Evolutionary conservation across 2,888 invertebrate species (phyloP), one percentile per base, ranked within the genome.

Genomic region (Odontomyia ornata): DNA sequence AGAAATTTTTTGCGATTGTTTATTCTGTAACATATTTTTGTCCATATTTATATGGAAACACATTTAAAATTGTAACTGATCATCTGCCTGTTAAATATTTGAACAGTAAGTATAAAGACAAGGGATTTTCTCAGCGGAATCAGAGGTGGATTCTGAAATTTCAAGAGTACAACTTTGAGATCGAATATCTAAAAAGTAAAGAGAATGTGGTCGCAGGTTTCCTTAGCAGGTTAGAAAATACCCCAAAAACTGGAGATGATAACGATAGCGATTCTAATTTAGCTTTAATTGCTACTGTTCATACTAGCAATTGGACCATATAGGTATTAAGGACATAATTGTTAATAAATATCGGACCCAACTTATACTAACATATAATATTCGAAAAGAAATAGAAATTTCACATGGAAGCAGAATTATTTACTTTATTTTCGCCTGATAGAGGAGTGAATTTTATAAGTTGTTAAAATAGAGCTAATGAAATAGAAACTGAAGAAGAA

Each of bases 271-370:
- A 71, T 69, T 64, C 77, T 43, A 79, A 71, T 56, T 30, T 78
- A 13, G 65, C 27, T 11, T 62, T 79, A 67, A 75, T 75, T 7
- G 77, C 77, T 7, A 79, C 76, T 15, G 47, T 62, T 21, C 79
- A 79, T 76, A 79, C 72, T 77, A 79, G 65, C 25, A 36, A 52
- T 47, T 79, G 77, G 78, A 79, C 46, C 77, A 77, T 62, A 77
- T 80, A 69, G 69, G 73, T 69, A 79, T 80, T 18, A 77, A 56
- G 25, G 77, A 78, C 30, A 79, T 78, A n/a, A 79, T 79, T 15
- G 65, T 79, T 25, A 80, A 80, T 60, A 80, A 78, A 73, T 79
- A 79, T 64, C 78, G 72, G 71, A 78, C 76, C 7, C 80, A 80
- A 62, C 75, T 80, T 18, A 79, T 80, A 43, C 56, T 80, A 76